Evolutionary conservation across 2,797 vertebrate genomes (phyloP).

Genomic region (Gila robusta): DNA sequence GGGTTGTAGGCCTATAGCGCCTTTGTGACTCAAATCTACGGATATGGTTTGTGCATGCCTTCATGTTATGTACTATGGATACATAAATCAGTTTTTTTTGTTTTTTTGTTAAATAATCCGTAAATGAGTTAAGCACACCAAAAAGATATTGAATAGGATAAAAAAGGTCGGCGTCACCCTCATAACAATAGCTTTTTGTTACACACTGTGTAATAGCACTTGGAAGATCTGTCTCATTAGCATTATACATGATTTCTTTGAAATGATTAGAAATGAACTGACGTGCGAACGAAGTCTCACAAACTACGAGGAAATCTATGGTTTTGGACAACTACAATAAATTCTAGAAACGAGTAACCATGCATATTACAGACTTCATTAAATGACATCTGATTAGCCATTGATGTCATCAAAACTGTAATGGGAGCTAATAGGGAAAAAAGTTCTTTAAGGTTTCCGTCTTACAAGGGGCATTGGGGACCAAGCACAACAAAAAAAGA

Average conservation of each 20-base stretch:
- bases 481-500: constrained; percentile 40
- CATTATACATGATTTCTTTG: constrained; percentile 10
- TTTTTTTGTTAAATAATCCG: neutral
- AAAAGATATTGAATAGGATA: constrained; percentile 9
- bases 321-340: constrained; percentile 40
- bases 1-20: neutral
- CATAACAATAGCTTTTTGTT: constrained; percentile 28
- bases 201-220: constrained; percentile 62
- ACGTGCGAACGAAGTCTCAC: constrained; percentile 14
- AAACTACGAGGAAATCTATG: constrained; percentile 43
- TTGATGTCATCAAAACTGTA: constrained; percentile 18
- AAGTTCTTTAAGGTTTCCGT: constrained; percentile 23
- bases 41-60: constrained; percentile 23
- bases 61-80: constrained; percentile 11
- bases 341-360: constrained; percentile 51
- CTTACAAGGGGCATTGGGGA: constrained; percentile 21
- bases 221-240: constrained; percentile 50
- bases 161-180: constrained; percentile 9
- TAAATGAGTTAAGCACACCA: constrained; percentile 36
- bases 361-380: constrained; percentile 54
- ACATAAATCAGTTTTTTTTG: neutral
- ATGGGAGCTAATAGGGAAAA: neutral
- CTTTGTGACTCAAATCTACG: neutral
- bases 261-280: constrained; percentile 18
- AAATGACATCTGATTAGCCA: constrained; percentile 40